Evolutionary conservation across 1,140 invertebrate genomes (phyloP).

Genomic region (Asbolus verrucosus): DNA sequence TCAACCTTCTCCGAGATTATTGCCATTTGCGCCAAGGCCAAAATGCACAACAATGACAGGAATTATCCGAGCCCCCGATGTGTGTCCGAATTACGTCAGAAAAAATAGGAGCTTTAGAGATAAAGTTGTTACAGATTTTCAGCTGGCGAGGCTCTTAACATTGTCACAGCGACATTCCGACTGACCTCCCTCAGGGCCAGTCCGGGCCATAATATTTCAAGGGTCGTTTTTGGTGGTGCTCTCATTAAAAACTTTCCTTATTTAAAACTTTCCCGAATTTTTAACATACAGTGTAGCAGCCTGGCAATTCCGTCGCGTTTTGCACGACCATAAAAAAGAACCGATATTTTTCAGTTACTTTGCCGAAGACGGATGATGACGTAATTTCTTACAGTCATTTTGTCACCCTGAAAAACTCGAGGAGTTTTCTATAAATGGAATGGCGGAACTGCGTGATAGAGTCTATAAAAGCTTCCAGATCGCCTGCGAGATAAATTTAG

Average conservation of each 20-base stretch:
- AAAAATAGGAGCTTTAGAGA: slow-evolving; percentile 25
- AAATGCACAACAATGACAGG: background rate
- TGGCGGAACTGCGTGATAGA: background rate
- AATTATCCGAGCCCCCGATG: background rate
- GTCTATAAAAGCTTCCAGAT: background rate
- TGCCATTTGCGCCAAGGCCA: background rate
- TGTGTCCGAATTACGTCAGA: slow-evolving; percentile 6
- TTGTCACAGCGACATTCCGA: slow-evolving; percentile 6
- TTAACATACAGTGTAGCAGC: slow-evolving; percentile 1
- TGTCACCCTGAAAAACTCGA: background rate
- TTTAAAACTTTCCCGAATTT: slow-evolving; percentile 21
- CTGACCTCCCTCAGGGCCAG: slow-evolving; percentile 26
- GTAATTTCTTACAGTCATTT: no score
- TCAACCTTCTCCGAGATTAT: background rate
- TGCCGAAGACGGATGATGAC: background rate
- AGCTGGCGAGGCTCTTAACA: background rate
- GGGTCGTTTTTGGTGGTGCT: background rate
- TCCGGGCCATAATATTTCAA: slow-evolving; percentile 10
- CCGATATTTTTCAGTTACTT: background rate
- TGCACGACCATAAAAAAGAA: no score
- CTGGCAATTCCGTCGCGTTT: background rate
- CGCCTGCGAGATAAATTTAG: slow-evolving; percentile 4
- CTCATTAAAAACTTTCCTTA: slow-evolving; percentile 32
- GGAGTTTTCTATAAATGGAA: slow-evolving; percentile 4
- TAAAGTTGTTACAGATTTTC: slow-evolving; percentile 33